phyloP scores from a whole-genome alignment of 2,113 vertebrate genomes.

The Gymnobelideus leadbeateri region DNA sequence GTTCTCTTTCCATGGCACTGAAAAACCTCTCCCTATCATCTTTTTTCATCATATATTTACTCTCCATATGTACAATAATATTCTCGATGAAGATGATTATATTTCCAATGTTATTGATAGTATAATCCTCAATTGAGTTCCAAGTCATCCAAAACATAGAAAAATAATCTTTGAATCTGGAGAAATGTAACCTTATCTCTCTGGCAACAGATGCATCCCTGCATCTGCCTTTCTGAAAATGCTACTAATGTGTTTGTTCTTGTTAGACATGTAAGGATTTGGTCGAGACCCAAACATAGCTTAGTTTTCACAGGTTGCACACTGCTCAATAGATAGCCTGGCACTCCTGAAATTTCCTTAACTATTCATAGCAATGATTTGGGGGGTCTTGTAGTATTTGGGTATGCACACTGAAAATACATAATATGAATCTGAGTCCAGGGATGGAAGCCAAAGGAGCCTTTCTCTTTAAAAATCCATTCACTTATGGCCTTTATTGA shows the following conservation, averaged over 20 bases:
- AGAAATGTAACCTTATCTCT: background rate
- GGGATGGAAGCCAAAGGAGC: constrained; percentile 55
- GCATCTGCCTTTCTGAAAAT: constrained; percentile 38
- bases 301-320: constrained; percentile 25
- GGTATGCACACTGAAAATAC: background rate
- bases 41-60: background rate
- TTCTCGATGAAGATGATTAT: background rate
- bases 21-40: background rate
- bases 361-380: constrained; percentile 50
- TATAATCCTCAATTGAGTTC: background rate
- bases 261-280: background rate
- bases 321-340: background rate
- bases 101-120: background rate
- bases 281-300: background rate
- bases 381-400: constrained; percentile 18
- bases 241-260: background rate
- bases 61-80: background rate
- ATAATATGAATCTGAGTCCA: constrained; percentile 62
- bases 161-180: constrained; percentile 44
- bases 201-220: background rate
- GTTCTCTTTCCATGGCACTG: background rate
- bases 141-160: constrained; percentile 37
- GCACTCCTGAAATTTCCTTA: constrained; percentile 13
- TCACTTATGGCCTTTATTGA: background rate
- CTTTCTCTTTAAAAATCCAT: constrained; percentile 44